A percentile compares a stretch with the other conserved stretches of the same genome.
Conservation (phyloP, 2,797 vertebrate species). For the Microctenopoma stevenorrisi region DNA sequence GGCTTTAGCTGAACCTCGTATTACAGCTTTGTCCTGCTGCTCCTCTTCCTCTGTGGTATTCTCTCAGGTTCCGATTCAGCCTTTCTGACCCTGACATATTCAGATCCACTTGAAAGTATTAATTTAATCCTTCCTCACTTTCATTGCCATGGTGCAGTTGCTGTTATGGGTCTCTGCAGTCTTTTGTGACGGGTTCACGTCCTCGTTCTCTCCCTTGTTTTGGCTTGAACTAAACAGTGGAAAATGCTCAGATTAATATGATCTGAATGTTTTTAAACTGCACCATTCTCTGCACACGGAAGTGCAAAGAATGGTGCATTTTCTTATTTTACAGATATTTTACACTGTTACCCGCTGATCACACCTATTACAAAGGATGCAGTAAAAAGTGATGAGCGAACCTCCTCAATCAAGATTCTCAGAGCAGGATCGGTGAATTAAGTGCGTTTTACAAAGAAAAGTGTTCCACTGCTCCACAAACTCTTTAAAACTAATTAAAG, state of each 20-base stretch:
- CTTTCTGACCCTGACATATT: conserved; percentile 15
- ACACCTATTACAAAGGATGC: conserved; percentile 26
- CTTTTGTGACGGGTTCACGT: conserved; percentile 14
- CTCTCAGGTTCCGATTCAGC: conserved; percentile 14
- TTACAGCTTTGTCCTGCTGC: conserved; percentile 3
- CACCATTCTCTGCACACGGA: conserved; percentile 28
- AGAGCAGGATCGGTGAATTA: conserved; percentile 21
- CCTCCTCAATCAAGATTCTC: conserved; percentile 30
- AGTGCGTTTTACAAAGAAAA: conserved; percentile 5
- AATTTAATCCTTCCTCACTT: conserved; percentile 8
- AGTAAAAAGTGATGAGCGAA: conserved; percentile 18
- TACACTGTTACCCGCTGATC: conserved; percentile 39
- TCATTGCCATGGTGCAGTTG: conserved; percentile 2
- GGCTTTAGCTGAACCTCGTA: conserved; percentile 13
- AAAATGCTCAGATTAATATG: conserved; percentile 49
- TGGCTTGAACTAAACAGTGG: conserved; percentile 55
- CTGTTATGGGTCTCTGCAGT: conserved; percentile 23
- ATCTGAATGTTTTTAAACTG: conserved; percentile 30
- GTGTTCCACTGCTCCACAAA: not conserved
- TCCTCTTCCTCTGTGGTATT: conserved; percentile 2
- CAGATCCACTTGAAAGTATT: conserved; percentile 29
- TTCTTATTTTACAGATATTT: conserved; percentile 49
- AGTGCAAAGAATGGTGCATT: conserved; percentile 30
- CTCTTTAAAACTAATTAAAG: not conserved
- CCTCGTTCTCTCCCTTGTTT: conserved; percentile 44